phyloP scores from a whole-genome alignment of 1,140 invertebrate genomes.

The Gerris buenoi region DNA sequence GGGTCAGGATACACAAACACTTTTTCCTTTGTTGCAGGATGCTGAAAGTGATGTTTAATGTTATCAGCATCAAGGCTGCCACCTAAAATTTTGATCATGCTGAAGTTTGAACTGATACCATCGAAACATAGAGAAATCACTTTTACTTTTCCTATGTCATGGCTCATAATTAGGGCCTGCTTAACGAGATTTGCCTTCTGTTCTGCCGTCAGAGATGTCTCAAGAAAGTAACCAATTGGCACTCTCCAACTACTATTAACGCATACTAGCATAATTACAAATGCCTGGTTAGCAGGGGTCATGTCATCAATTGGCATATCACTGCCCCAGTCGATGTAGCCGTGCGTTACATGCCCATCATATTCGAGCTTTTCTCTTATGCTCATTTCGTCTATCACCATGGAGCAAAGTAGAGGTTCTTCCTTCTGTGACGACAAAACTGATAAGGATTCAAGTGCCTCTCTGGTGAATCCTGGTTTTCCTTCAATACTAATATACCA shows the following conservation, averaged over 20 bases:
- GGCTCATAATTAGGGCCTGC: not conserved
- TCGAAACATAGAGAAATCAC: not conserved
- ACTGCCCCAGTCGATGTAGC: not conserved
- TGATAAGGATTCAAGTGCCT: not conserved
- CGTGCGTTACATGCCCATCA: not conserved
- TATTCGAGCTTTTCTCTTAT: not conserved
- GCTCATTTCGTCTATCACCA: not conserved
- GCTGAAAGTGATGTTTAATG: not conserved
- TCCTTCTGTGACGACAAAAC: not conserved
- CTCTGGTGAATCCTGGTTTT: not conserved
- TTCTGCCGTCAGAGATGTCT: not conserved
- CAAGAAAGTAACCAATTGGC: not conserved
- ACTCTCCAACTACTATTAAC: not conserved
- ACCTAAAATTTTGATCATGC: not conserved
- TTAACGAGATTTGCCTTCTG: not conserved
- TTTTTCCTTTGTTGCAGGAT: not conserved
- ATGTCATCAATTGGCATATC: not conserved
- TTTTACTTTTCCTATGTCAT: not conserved
- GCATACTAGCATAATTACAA: not conserved
- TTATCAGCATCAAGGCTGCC: not conserved
- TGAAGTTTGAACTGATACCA: not conserved
- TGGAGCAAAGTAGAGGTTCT: not conserved
- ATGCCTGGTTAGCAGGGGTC: not conserved
- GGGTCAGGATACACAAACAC: not conserved
- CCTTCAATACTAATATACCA: not conserved